A percentile compares a stretch with the other conserved stretches of the same genome.
These are phyloP conservation scores for Lucifuga dentata DNA, from an alignment of 2,113 vertebrate species.

Conservation along the genomic window DNA sequence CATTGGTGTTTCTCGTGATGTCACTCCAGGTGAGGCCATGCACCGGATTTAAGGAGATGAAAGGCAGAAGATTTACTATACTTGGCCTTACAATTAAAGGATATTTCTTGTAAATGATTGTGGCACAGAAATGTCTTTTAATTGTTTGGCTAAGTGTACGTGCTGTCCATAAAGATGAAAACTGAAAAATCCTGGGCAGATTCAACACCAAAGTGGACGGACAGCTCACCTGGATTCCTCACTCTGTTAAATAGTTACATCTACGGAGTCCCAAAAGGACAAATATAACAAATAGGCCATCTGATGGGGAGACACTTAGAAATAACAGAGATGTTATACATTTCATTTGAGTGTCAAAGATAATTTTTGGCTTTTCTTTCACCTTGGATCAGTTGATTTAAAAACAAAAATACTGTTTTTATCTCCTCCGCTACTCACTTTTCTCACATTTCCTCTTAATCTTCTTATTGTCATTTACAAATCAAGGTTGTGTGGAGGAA, in stretches of 20 bases:
- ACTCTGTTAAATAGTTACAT: fast-evolving
- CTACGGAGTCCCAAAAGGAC: neutral
- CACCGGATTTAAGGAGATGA: too few species aligned
- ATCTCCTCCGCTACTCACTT: too few species aligned
- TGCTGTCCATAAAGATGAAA: neutral
- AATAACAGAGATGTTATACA: too few species aligned
- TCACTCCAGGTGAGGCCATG: slow-evolving; percentile 34
- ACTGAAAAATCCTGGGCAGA: neutral
- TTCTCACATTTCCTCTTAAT: too few species aligned
- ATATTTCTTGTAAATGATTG: slow-evolving; percentile 82
- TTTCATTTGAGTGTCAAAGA: too few species aligned
- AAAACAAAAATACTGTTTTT: too few species aligned
- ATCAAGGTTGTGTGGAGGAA: too few species aligned
- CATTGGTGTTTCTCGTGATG: slow-evolving; percentile 27
- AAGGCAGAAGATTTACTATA: slow-evolving; percentile 46
- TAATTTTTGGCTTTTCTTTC: too few species aligned
- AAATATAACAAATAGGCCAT: neutral
- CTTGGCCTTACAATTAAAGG: slow-evolving; percentile 88
- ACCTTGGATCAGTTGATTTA: too few species aligned
- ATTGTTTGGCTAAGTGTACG: slow-evolving; percentile 84
- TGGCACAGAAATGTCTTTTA: slow-evolving; percentile 84
- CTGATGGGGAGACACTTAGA: too few species aligned
- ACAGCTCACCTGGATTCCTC: slow-evolving; percentile 60
- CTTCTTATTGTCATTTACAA: too few species aligned
- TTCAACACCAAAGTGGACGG: slow-evolving; percentile 65